Percentiles rank a stretch among this genome's conserved stretches.
phyloP scores from a whole-genome alignment of 2,113 vertebrate species.

The Zosterops lateralis region DNA sequence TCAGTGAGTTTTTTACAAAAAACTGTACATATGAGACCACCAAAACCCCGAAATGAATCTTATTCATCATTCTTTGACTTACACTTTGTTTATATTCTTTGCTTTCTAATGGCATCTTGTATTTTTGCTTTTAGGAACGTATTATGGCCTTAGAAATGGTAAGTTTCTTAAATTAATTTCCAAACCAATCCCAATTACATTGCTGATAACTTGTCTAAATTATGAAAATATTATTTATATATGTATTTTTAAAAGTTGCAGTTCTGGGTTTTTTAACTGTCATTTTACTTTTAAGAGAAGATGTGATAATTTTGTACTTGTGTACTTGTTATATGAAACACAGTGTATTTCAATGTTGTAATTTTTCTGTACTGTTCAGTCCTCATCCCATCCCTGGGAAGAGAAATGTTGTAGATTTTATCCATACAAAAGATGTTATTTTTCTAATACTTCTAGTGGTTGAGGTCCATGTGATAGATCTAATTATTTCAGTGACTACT shows the following conservation, averaged over 20 bases:
- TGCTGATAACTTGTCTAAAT: background rate
- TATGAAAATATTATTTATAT: background rate
- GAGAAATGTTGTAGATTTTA: background rate
- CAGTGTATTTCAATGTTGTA: background rate
- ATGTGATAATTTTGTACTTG: background rate
- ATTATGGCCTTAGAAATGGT: constrained; percentile 75
- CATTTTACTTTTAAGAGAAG: background rate
- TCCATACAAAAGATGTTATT: background rate
- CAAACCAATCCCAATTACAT: background rate
- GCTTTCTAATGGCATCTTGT: constrained; percentile 56
- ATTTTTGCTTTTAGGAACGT: constrained; percentile 76
- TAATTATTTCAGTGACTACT: background rate
- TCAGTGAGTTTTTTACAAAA: background rate
- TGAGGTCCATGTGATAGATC: background rate
- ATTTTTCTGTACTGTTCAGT: background rate
- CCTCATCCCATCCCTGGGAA: background rate
- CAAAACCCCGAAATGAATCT: background rate
- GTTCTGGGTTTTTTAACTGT: background rate
- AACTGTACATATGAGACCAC: background rate
- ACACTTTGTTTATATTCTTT: background rate
- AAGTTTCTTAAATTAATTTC: constrained; percentile 64
- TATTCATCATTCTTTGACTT: background rate
- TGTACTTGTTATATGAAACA: background rate
- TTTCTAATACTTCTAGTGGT: background rate
- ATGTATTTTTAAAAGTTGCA: fast-evolving